Base-by-base conservation (phyloP, 2,888 invertebrate genomes). In the Blastobasis adustella region DNA sequence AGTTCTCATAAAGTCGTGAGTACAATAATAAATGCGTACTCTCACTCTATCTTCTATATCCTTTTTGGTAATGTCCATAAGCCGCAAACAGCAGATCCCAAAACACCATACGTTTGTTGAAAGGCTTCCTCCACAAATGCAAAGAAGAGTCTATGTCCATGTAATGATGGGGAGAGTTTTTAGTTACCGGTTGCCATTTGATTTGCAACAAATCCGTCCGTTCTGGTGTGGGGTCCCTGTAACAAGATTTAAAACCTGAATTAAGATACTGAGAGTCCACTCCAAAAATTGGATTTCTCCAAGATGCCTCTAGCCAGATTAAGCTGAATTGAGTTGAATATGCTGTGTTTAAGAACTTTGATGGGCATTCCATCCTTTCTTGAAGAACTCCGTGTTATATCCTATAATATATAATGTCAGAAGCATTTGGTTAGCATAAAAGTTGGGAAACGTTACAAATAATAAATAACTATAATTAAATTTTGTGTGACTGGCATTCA, bases 141-240 rank as follows among this genome's bases (percentile, higher is more conserved):
- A 57, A 8, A n/a, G 56, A 48, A 4, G 49, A 39, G 42, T 56
- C 57, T 38, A 61, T 54, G 44, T 53, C 10, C 42, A 55, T 37
- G 44, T 61, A 65, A 38, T 52, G 46, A 36, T 56, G 38, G 5
- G 41, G 47, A 0, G 41, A 43, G 5, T 58, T 54, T 9, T 47
- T 46, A 1, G 56, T 53, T 5, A 56, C 50, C 1, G 54, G 56
- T 7, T 49, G 49, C 63, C 63, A 63, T 37, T 51, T 57, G 1
- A 62, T 52, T 9, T 65, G 65, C 4, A 69, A 47, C 8, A 66
- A 46, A 8, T 61, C 58, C 1, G 58, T 58, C 6, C 36, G 46
- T 5, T 54, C 52, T 5, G 67, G 67, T 5, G 63, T 65, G n/a
- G 69, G 69, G 38, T 69, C 54, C 10, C 69, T 47, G 43, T 10